phyloP scores from a whole-genome alignment of 2,888 invertebrate species.

The Oasisia sp. region DNA sequence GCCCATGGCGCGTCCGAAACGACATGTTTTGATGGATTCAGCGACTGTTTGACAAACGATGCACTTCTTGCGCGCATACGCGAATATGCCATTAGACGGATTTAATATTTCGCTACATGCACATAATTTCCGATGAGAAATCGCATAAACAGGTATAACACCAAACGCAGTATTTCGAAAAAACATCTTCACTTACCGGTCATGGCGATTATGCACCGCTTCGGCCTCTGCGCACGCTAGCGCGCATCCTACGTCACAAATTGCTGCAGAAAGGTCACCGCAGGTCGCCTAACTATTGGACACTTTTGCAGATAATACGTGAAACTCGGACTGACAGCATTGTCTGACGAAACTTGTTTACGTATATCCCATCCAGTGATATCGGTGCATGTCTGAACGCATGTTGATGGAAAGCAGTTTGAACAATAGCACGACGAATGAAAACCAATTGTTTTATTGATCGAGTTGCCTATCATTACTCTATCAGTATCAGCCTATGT shows the following conservation, averaged over 20 bases:
- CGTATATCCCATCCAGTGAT: background rate
- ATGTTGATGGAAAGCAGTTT: background rate
- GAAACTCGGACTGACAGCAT: background rate
- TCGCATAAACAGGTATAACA: background rate
- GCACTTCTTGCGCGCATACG: background rate
- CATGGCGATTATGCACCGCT: background rate
- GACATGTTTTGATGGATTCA: background rate
- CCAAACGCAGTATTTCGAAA: background rate
- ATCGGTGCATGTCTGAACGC: background rate
- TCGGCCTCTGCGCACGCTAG: slow-evolving; percentile 4
- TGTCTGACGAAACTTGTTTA: background rate
- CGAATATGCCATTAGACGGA: background rate
- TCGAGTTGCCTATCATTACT: too few species aligned
- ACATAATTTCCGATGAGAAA: background rate
- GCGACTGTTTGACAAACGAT: background rate
- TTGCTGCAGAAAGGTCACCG: background rate
- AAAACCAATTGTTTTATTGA: background rate
- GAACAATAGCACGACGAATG: background rate
- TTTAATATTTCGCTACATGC: background rate
- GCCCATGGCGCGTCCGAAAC: background rate
- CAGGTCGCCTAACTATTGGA: background rate
- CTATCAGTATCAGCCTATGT: too few species aligned
- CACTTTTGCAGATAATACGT: slow-evolving; percentile 8
- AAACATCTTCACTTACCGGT: slow-evolving; percentile 17
- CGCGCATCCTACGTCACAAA: slow-evolving; percentile 13